Conservation (phyloP, 2,888 invertebrate genomes). For the Drosophila nigritarsus region DNA sequence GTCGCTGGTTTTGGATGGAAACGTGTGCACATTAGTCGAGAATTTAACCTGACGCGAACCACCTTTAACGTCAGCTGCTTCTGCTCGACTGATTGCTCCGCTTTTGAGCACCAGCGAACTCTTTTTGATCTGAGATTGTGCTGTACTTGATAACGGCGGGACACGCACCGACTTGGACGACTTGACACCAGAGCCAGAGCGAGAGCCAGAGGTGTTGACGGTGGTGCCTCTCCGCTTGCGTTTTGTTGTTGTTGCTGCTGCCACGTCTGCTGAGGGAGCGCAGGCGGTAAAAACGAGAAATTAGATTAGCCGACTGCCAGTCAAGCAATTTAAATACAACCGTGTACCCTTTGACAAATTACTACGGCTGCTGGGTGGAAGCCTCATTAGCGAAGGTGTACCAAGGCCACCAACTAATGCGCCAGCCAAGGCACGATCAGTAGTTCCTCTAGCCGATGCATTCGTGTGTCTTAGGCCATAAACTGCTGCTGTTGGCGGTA, state of each 20-base stretch:
- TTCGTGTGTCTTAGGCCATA: conserved; percentile 11
- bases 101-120: conserved; percentile 38
- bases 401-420: conserved; percentile 17
- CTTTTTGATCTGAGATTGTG: conserved; percentile 33
- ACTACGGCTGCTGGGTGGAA: conserved; percentile 1
- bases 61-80: not conserved
- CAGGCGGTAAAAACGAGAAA: conserved; percentile 34
- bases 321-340: conserved; percentile 13
- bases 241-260: not conserved
- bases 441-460: not conserved
- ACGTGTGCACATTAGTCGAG: conserved; percentile 58
- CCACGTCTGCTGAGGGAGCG: conserved; percentile 26
- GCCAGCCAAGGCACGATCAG: conserved; percentile 30
- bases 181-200: conserved; percentile 19
- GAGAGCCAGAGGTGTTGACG: conserved; percentile 15
- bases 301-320: conserved; percentile 39
- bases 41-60: conserved; percentile 61
- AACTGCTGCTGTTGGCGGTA: not conserved
- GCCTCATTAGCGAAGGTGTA: not conserved
- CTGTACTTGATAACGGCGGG: conserved; percentile 15
- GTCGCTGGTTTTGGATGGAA: conserved; percentile 24
- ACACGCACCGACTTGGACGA: conserved; percentile 6
- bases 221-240: conserved; percentile 11
- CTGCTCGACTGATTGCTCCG: not conserved
- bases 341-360: conserved; percentile 26